Percentiles rank a stretch among this genome's conserved stretches.
These are phyloP conservation scores for Agrotis exclamationis DNA, from an alignment of 2,888 invertebrate species.

Conservation along the genomic window DNA sequence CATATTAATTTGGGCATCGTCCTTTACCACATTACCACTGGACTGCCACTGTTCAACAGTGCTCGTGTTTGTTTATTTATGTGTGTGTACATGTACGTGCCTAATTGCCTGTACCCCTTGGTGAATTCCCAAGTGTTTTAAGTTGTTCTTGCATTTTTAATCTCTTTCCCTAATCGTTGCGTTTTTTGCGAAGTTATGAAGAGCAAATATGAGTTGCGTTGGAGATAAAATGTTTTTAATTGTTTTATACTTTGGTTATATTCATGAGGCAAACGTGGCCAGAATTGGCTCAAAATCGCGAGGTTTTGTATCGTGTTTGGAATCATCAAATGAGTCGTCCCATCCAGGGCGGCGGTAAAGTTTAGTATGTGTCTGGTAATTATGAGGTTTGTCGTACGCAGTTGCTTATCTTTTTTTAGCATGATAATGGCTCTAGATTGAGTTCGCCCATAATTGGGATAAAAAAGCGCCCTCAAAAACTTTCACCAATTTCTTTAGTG, in stretches of 20 bases:
- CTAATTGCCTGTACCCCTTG: neutral
- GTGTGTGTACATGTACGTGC: neutral
- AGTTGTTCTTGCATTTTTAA: constrained; percentile 41
- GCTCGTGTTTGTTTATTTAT: neutral
- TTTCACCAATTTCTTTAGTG: too few species aligned
- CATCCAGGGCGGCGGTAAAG: too few species aligned
- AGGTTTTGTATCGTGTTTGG: too few species aligned
- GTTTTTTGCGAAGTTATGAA: neutral
- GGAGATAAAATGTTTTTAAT: neutral
- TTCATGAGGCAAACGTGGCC: neutral
- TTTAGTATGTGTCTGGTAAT: too few species aligned
- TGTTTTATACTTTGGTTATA: neutral
- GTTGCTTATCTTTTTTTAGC: too few species aligned
- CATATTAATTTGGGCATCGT: too few species aligned
- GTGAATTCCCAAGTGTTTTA: constrained; percentile 23
- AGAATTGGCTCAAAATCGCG: neutral
- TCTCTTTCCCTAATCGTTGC: neutral
- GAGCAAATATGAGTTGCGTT: neutral
- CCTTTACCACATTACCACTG: too few species aligned
- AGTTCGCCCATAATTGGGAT: too few species aligned
- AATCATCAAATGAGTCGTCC: too few species aligned
- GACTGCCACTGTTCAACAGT: neutral
- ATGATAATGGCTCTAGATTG: too few species aligned
- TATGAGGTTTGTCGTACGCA: too few species aligned
- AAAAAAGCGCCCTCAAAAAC: too few species aligned